Base-by-base conservation (phyloP, 1,140 invertebrate genomes). In the Wiebesia pumilae region DNA sequence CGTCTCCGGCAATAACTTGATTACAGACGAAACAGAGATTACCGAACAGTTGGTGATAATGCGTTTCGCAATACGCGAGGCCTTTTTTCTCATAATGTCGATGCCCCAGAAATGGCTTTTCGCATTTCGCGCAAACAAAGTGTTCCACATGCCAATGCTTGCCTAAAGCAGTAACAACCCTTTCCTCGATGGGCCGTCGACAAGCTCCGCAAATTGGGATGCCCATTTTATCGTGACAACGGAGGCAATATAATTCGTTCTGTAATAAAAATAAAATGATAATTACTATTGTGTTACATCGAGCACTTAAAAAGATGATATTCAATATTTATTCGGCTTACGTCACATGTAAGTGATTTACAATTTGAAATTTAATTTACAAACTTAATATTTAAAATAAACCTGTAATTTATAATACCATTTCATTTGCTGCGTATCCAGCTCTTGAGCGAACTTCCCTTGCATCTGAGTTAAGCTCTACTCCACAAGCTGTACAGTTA, bases 111-210 rank as follows among this genome's bases (percentile, higher is more conserved):
- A 99, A 99, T 1, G 99, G 99, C 92, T 99, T 99, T 94, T 99
- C 99, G 94, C 99, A 99, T 94, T 99, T 99, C 87, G 99, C 98
- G 94, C 99, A 99, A 0, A 99, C 99, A 94, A 99, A 99, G 95
- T 99, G 99, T 96, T 99, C 99, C 27, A 99, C 99, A 94, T 99
- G 99, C 99, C 99, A 99, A 91, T 99, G 98, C 94, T 99, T 99
- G 10, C 98, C 98, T n/a, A 99, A 93, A 30, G 98, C 98, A 38
- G 98, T 99, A 12, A 99, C 98, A 27, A 99, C 98, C 75, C 98
- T 95, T 92, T 99, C 98, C 93, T 99, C 98, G 88, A 99, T 99
- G 1, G 98, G 98, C 33, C 98, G 96, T 40, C 98, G 96, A 93
- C 99, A 99, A 78, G 98, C 98, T 54, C 98, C 98, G 93, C 99